These are phyloP conservation scores for Acronicta alni DNA, from an alignment of 2,888 invertebrate species.

Conservation along the genomic window DNA sequence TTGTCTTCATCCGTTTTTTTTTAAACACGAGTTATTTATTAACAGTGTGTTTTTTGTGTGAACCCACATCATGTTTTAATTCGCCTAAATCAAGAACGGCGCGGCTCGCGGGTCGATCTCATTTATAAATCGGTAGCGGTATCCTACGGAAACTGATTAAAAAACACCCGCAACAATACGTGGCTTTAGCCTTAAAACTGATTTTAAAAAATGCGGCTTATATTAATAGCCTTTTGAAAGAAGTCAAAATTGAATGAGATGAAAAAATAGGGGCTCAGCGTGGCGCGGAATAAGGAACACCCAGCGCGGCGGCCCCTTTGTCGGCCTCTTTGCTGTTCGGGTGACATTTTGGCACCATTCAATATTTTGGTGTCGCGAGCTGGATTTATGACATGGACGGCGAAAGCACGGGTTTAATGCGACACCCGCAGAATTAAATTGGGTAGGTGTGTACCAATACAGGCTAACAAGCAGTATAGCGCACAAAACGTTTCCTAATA, in stretches of 20 bases:
- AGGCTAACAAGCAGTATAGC: constrained; percentile 33
- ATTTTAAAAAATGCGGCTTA: constrained; percentile 88
- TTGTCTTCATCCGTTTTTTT: constrained; percentile 85
- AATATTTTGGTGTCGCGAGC: constrained; percentile 87
- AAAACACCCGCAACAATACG: constrained; percentile 84
- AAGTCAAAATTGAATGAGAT: constrained; percentile 89
- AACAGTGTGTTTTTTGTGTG: constrained; percentile 79
- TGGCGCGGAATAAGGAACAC: constrained; percentile 84
- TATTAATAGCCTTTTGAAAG: constrained; percentile 89
- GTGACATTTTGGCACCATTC: constrained; percentile 89
- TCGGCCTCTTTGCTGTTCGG: constrained; percentile 84
- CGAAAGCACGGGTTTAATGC: constrained; percentile 74
- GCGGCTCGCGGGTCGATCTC: constrained; percentile 74
- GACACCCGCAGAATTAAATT: constrained; percentile 54
- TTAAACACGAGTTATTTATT: constrained; percentile 85
- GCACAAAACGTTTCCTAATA: constrained; percentile 2
- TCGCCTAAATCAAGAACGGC: constrained; percentile 83
- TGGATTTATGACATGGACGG: constrained; percentile 85
- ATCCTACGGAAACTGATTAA: constrained; percentile 89
- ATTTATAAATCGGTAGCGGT: constrained; percentile 88
- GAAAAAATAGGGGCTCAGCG: constrained; percentile 87
- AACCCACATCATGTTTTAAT: constrained; percentile 87
- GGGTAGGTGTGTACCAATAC: constrained; percentile 44
- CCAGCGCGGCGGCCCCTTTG: constrained; percentile 86
- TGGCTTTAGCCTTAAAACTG: constrained; percentile 84